phyloP scores from a whole-genome alignment of 2,888 invertebrate genomes.

The Noctua comes region DNA sequence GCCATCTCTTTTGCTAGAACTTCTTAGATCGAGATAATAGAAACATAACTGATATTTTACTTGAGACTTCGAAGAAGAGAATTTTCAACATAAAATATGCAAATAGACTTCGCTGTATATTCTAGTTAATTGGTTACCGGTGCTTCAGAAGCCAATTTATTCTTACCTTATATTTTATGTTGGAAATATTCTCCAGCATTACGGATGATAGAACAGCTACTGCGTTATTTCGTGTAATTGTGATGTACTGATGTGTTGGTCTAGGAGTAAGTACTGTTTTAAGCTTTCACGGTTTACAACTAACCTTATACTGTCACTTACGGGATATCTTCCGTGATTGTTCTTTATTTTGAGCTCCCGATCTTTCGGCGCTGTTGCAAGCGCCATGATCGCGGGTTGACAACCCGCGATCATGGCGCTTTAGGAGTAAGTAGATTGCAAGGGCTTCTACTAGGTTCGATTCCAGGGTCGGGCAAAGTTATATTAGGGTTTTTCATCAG shows the following conservation, averaged over 20 bases:
- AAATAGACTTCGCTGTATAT: not conserved
- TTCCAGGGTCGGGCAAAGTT: not conserved
- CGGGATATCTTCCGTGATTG: too few species aligned
- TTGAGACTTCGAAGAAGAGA: not conserved
- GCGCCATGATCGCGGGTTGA: too few species aligned
- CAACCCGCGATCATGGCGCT: too few species aligned
- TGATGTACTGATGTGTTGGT: not conserved
- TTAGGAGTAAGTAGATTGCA: not conserved
- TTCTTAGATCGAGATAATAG: not conserved
- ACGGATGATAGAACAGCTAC: not conserved
- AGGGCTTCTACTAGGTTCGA: not conserved
- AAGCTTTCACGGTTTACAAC: too few species aligned
- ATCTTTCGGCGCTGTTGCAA: too few species aligned
- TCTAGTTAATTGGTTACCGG: conserved; percentile 10
- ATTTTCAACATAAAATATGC: conserved; percentile 17
- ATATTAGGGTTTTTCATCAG: not conserved
- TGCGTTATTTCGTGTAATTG: not conserved
- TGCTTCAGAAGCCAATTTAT: not conserved
- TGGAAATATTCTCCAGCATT: not conserved
- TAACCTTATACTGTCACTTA: too few species aligned
- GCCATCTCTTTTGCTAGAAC: not conserved
- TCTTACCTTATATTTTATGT: not conserved
- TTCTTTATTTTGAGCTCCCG: too few species aligned
- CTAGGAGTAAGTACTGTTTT: not conserved
- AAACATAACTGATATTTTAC: not conserved